Percentiles rank a stretch among this genome's conserved stretches.
Evolutionary conservation across 2,888 invertebrate species (phyloP).

Genomic region (Drosophila ustulata): DNA sequence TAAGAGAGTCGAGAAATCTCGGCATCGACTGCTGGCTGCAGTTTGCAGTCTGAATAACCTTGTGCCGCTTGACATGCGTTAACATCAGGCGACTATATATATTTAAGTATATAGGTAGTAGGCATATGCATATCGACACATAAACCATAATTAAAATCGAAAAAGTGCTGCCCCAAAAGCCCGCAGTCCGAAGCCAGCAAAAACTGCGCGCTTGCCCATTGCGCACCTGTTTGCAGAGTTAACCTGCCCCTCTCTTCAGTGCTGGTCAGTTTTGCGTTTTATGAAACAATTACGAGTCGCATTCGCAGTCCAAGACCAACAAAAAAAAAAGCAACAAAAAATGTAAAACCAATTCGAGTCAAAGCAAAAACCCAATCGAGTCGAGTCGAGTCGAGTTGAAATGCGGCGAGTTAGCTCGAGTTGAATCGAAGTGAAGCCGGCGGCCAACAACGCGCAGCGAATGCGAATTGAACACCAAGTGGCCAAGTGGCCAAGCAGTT

Average conservation of each 20-base stretch:
- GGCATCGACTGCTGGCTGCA: background rate
- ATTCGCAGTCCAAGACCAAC: constrained; percentile 41
- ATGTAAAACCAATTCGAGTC: no score
- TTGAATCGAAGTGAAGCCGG: constrained; percentile 22
- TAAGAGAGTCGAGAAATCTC: constrained; percentile 15
- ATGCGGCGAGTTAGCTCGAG: background rate
- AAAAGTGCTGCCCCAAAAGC: constrained; percentile 69
- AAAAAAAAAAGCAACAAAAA: constrained; percentile 39
- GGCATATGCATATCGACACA: constrained; percentile 41
- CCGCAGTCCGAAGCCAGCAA: constrained; percentile 39
- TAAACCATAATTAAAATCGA: constrained; percentile 74
- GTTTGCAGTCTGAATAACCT: constrained; percentile 39
- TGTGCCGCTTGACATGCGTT: constrained; percentile 21
- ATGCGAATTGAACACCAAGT: constrained; percentile 61
- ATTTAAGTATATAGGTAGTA: constrained; percentile 5
- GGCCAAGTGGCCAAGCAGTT: constrained; percentile 18
- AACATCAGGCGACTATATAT: background rate
- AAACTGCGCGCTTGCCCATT: constrained; percentile 63
- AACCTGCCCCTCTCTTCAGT: background rate
- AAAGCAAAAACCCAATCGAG: constrained; percentile 19
- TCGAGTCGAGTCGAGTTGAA: constrained; percentile 15
- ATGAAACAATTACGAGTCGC: constrained; percentile 74
- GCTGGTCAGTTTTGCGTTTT: constrained; percentile 69
- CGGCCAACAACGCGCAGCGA: constrained; percentile 49
- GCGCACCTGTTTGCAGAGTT: constrained; percentile 67